Evolutionary conservation across 2,888 invertebrate species (phyloP), one percentile per base, ranked within the genome.

Genomic region (Flexamia atlantica): DNA sequence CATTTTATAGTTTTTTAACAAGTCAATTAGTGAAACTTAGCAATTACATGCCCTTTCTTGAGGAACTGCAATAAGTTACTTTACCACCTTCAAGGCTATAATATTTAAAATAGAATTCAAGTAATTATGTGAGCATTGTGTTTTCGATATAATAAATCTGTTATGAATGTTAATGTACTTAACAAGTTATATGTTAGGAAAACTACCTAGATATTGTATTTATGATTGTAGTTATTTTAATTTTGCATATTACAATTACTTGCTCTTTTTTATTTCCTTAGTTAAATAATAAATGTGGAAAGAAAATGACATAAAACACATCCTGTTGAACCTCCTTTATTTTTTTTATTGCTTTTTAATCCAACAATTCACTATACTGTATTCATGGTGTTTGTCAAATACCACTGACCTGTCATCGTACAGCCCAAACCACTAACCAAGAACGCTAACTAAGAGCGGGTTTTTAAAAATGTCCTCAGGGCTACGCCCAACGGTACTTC

Each of bases 21-120:
- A 53, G 53, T 53, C 53, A 53, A 53, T 53, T 53, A 23, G 53
- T 53, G 53, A 53, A 20, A 20, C 53, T 23, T 53, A 53, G 53
- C 53, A 53, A 53, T 53, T 53, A 53, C 3, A 53, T 53, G 23
- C 5, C 10, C 7, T 53, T 53, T 23, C 23, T 53, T 20, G 20
- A 53, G 46, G 10, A 53, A 64, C 30, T 28, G 64, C 64, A 64
- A 64, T 64, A 64, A 53, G 23, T 23, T 53, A 20, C 20, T 53
- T 3, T 53, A 53, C 23, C 3, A 53, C 23, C 3, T 53, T 36
- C 9, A 36, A 36, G n/a, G n/a, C n/a, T n/a, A n/a, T n/a, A n/a
- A 4, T 36, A 36, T 36, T 36, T 4, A 36, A 36, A 36, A 36
- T 36, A 36, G 9, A 36, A 36, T 9, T 36, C n/a, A n/a, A 36